These are phyloP conservation scores for Odontophorus gujanensis DNA, from an alignment of 2,113 vertebrate genomes.

Conservation along the genomic window DNA sequence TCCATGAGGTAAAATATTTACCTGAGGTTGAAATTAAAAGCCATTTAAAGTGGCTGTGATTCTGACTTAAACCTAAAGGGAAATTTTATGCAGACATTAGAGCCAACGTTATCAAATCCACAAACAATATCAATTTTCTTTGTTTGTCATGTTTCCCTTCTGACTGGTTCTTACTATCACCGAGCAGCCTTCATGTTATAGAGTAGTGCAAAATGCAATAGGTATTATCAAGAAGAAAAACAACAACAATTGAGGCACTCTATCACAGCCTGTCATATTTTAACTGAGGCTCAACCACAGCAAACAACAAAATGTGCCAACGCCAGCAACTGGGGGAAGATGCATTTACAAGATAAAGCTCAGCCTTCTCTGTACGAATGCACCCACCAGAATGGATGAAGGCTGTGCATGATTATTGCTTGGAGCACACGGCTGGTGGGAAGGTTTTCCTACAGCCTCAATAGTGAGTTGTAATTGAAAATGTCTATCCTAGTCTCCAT, in stretches of 20 bases:
- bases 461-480: constrained; percentile 40
- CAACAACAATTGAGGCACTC: constrained; percentile 22
- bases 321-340: constrained; percentile 43
- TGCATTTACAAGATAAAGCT: constrained; percentile 47
- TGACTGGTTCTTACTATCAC: background rate
- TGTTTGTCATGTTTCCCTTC: constrained; percentile 5
- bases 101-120: constrained; percentile 25
- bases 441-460: background rate
- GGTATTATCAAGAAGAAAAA: constrained; percentile 50
- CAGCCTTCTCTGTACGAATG: constrained; percentile 3
- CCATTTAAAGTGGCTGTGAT: background rate
- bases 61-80: constrained; percentile 17
- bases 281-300: constrained; percentile 41
- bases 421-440: background rate
- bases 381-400: constrained; percentile 35
- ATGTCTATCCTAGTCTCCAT: background rate
- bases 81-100: constrained; percentile 20
- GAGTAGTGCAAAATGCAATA: constrained; percentile 13
- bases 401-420: background rate
- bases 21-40: background rate
- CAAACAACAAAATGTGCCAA: constrained; percentile 46
- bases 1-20: background rate
- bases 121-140: constrained; percentile 41
- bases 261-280: constrained; percentile 65
- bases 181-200: constrained; percentile 54